Percentiles rank a stretch among this genome's conserved stretches.
Evolutionary conservation across 2,888 invertebrate genomes (phyloP).

Genomic region (Crocallis elinguaria): DNA sequence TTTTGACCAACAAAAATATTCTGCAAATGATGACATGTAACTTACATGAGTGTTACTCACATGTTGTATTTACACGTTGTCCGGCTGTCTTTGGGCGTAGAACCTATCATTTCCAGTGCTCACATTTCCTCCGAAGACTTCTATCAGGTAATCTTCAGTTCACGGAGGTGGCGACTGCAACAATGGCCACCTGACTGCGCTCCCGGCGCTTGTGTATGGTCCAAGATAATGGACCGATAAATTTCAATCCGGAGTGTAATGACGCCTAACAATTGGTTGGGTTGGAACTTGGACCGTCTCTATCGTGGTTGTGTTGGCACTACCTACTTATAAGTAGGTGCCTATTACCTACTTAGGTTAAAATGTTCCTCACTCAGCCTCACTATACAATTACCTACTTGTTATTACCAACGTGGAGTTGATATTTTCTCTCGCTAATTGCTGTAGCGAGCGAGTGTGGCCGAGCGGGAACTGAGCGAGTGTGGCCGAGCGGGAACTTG

Average conservation of each 20-base stretch:
- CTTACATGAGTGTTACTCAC: neutral
- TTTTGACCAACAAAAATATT: too few species aligned
- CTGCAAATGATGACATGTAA: too few species aligned
- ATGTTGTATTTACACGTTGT: too few species aligned
- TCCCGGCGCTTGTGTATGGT: slow-evolving; percentile 38
- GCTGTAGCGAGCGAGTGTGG: too few species aligned
- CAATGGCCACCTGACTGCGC: slow-evolving; percentile 48
- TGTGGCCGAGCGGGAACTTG: too few species aligned
- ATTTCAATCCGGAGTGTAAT: slow-evolving; percentile 61
- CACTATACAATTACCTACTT: too few species aligned
- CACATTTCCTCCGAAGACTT: neutral
- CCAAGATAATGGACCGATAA: slow-evolving; percentile 66
- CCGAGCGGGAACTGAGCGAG: too few species aligned
- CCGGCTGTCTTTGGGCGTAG: slow-evolving; percentile 2
- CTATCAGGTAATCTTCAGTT: slow-evolving; percentile 11
- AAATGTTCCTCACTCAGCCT: too few species aligned
- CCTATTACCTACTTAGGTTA: neutral
- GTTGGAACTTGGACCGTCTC: slow-evolving; percentile 27
- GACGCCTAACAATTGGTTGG: slow-evolving; percentile 48
- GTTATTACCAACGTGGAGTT: too few species aligned
- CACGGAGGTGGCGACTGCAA: slow-evolving; percentile 57
- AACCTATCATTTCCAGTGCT: slow-evolving; percentile 19
- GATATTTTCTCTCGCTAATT: too few species aligned
- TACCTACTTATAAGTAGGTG: too few species aligned
- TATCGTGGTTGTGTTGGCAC: slow-evolving; percentile 4